Base-by-base conservation (phyloP, 2,888 invertebrate genomes). In the Aspidiotus rigidus region DNA sequence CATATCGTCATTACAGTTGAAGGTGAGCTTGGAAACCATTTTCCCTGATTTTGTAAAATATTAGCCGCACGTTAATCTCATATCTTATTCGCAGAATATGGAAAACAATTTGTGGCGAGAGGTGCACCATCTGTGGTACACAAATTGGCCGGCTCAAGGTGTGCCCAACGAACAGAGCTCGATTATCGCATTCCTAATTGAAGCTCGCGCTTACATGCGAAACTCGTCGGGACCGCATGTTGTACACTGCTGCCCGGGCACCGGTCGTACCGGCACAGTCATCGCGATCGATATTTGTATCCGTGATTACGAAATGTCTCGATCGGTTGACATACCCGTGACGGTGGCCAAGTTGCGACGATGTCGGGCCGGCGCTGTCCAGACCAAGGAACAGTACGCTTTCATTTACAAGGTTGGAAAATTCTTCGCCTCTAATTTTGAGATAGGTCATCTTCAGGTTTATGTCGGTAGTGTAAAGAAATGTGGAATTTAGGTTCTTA, bases 381-480 rank as follows among this genome's bases (percentile, higher is more conserved):
- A 93, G 79, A 94, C 93, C 71, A 86, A 88, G 76, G 92, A 94
- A 76, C 95, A 95, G 80, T 95, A 95, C 79, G 85, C 86, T 76
- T 92, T 93, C 80, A 87, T 95, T 73, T 94, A 95, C 79, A 89
- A 90, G 86, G 94, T 91, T 77, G 73, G 73, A 69, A 28, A 28
- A n/a, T n/a, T n/a, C n/a, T n/a, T n/a, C n/a, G n/a, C n/a, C n/a
- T n/a, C n/a, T n/a, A n/a, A n/a, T n/a, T n/a, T n/a, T 28, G 28
- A 28, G 2, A 5, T 28, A 28, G 28, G 28, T 28, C 28, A 5
- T 5, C 5, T 28, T 28, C 28, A 5, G 28, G 28, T 28, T 28
- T 28, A 28, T 28, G 28, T 28, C 28, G 5, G 28, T 28, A 28
- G 28, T 5, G 28, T 28, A n/a, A n/a, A n/a, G n/a, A n/a, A n/a